Percentiles rank a stretch among this genome's conserved stretches.
phyloP scores from a whole-genome alignment of 2,888 invertebrate genomes.

The Sialis fuliginosa region DNA sequence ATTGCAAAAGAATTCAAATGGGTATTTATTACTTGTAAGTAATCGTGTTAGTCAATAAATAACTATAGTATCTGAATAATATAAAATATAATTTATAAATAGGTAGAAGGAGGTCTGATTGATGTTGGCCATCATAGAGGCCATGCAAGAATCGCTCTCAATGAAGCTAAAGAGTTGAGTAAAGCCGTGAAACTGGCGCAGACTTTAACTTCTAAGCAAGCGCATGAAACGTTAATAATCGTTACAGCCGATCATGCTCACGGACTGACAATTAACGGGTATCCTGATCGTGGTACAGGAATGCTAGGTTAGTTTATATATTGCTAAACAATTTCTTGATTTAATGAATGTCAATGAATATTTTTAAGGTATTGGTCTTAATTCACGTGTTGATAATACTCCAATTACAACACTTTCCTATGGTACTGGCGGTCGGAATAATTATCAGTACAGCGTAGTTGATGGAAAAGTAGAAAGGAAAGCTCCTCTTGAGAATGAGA shows the following conservation, averaged over 20 bases:
- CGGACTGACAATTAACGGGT: conserved; percentile 60
- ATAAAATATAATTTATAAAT: background rate
- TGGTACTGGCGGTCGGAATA: conserved; percentile 53
- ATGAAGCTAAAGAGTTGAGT: conserved; percentile 63
- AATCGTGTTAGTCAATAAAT: background rate
- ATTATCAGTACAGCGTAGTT: conserved; percentile 34
- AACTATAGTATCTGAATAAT: too few species aligned
- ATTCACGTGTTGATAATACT: conserved; percentile 38
- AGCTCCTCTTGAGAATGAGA: conserved; percentile 43
- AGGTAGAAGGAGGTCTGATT: conserved; percentile 75
- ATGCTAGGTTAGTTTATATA: conserved; percentile 40
- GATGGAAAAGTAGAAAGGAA: conserved; percentile 27
- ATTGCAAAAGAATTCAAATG: conserved; percentile 42
- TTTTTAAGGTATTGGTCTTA: conserved; percentile 37
- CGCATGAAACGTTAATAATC: conserved; percentile 57
- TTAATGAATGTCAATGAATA: conserved; percentile 1
- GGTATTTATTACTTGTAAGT: conserved; percentile 53
- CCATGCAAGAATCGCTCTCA: conserved; percentile 54
- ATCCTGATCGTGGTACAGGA: conserved; percentile 46
- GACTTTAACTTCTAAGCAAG: conserved; percentile 27
- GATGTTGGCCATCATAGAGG: conserved; percentile 78
- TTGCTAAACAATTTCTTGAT: background rate
- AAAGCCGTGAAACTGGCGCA: conserved; percentile 53
- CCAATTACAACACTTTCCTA: conserved; percentile 48
- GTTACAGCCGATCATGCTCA: conserved; percentile 78